Base-by-base conservation (phyloP, 2,797 vertebrate species). In the Gymnopithys bicolor region DNA sequence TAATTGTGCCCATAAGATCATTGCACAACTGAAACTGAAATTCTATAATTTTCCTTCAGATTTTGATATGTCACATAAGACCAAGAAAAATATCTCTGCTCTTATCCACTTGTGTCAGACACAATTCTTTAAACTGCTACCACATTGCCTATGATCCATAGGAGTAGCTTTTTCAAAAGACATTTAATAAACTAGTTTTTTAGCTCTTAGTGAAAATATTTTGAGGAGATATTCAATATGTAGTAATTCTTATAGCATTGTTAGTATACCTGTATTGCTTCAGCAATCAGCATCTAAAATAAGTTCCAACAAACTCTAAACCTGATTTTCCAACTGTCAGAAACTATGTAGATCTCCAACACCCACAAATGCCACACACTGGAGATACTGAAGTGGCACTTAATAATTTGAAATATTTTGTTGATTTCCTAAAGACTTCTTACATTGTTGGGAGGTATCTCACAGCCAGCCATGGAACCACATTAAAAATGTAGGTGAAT, bases 401-500 rank as follows among this genome's bases (percentile, higher is more conserved):
- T 71, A 51, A 45, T 56, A 70, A 73, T 78, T 69, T 89, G 35
- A 89, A 90, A 24, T 49, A 22, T 63, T 51, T 81, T 69, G 18
- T 35, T 33, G 33, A 35, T 79, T 37, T 73, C 49, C 14, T 41
- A 62, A 46, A 89, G 35, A 28, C 16, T 27, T 56, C 23, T 70
- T 89, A 17, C 17, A 60, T 51, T 3, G 0, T 35, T 91, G 53
- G 59, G n/a, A 93, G 7, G 16, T 55, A 32, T 76, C 84, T 33
- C 67, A 64, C 19, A 53, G 19, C 35, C 71, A 92, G 51, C 52
- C 82, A 83, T 66, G 12, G 35, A 43, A 41, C 7, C 24, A 33
- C 45, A 71, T 90, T 89, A 86, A 93, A 84, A 77, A 84, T 30
- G 41, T 74, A 39, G n/a, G 39, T 81, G 86, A 94, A 79, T 88